Conservation (phyloP, 2,888 invertebrate species). For the Oligia latruncula region DNA sequence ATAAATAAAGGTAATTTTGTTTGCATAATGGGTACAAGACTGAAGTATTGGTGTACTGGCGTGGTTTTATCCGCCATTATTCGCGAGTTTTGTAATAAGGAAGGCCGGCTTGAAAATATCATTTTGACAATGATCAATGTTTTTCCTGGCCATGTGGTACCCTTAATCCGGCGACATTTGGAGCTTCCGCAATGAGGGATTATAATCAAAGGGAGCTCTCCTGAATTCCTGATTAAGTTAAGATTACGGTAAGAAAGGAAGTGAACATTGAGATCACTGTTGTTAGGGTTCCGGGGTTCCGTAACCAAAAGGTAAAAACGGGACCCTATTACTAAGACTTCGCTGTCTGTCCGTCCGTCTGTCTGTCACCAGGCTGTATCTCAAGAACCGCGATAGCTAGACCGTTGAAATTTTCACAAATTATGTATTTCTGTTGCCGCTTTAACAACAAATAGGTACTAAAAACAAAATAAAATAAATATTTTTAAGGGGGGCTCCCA, state of each 20-base stretch:
- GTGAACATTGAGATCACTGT: background rate
- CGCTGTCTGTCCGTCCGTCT: no score
- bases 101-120: background rate
- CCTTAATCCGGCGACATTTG: constrained; percentile 12
- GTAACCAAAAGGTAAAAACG: no score
- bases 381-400: no score
- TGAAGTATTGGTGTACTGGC: constrained; percentile 11
- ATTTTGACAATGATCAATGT: constrained; percentile 18
- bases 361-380: no score
- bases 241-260: background rate
- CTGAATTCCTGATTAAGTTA: background rate
- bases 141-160: constrained; percentile 38
- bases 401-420: no score
- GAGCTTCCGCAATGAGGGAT: constrained; percentile 4
- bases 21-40: constrained; percentile 38
- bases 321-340: no score
- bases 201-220: background rate
- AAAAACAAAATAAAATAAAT: no score
- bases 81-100: constrained; percentile 10
- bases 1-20: constrained; percentile 48
- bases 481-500: no score
- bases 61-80: constrained; percentile 9
- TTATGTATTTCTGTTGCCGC: no score
- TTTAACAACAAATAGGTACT: no score
- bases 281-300: no score